A percentile compares a stretch with the other conserved stretches of the same genome.
Conservation (phyloP, 2,888 invertebrate species). For the Phymatocera aterrima region DNA sequence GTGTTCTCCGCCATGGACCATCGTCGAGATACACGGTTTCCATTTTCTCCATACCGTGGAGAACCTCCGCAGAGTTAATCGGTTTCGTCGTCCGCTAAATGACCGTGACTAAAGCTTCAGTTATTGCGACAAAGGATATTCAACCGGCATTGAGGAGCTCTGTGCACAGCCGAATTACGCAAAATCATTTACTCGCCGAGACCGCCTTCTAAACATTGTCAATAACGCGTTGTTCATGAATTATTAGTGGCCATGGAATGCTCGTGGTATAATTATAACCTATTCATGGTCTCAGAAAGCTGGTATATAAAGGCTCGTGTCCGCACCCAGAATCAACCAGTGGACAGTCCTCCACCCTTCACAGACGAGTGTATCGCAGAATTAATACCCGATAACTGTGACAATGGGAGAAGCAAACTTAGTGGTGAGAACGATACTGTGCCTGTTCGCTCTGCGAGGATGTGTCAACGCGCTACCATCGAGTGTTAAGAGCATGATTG, state of each 20-base stretch:
- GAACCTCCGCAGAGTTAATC: constrained; percentile 23
- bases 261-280: constrained; percentile 55
- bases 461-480: constrained; percentile 21
- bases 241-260: constrained; percentile 62
- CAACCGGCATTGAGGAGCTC: constrained; percentile 13
- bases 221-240: constrained; percentile 67
- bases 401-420: neutral
- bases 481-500: constrained; percentile 72
- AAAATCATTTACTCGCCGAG: constrained; percentile 23
- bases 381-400: neutral
- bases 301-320: constrained; percentile 52
- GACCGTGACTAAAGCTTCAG: constrained; percentile 50
- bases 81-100: constrained; percentile 36
- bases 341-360: constrained; percentile 35
- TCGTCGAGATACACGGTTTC: neutral
- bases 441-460: neutral
- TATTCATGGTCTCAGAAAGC: constrained; percentile 58
- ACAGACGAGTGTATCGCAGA: constrained; percentile 11
- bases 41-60: neutral
- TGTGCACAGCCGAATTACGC: constrained; percentile 39
- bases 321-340: constrained; percentile 46
- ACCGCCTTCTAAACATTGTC: constrained; percentile 55
- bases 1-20: neutral
- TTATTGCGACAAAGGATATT: constrained; percentile 27
- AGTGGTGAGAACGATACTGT: neutral